These are phyloP conservation scores for Acanthosepion esculentum DNA, from an alignment of 2,888 invertebrate genomes.

Conservation along the genomic window DNA sequence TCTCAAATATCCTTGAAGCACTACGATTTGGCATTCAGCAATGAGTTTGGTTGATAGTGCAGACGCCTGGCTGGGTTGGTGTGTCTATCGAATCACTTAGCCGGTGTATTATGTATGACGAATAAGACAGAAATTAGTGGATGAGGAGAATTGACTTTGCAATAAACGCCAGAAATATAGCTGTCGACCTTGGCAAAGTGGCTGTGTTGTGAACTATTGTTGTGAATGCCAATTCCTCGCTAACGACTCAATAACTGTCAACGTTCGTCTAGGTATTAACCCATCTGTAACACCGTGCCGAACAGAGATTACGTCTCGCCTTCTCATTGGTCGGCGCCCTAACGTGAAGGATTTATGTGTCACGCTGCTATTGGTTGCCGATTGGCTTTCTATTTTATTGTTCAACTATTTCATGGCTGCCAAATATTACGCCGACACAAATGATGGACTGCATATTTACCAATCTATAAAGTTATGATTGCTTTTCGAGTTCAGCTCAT, in stretches of 20 bases:
- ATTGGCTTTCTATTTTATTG: slow-evolving; percentile 44
- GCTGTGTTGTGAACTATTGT: slow-evolving; percentile 39
- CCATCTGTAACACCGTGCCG: slow-evolving; percentile 48
- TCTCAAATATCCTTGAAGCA: neutral
- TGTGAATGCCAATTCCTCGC: slow-evolving; percentile 43
- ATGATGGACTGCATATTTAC: slow-evolving; percentile 39
- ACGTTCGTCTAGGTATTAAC: slow-evolving; percentile 46
- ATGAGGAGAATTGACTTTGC: slow-evolving; percentile 45
- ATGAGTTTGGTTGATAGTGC: neutral
- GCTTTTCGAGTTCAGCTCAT: slow-evolving; percentile 46
- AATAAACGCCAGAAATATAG: slow-evolving; percentile 47
- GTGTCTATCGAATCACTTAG: slow-evolving; percentile 35
- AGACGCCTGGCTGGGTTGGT: neutral
- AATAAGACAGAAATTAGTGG: slow-evolving; percentile 44
- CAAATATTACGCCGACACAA: slow-evolving; percentile 37
- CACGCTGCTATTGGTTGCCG: slow-evolving; percentile 40
- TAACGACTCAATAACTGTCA: slow-evolving; percentile 47
- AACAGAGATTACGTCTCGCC: slow-evolving; percentile 43
- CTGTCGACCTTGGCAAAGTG: slow-evolving; percentile 47
- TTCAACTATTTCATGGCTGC: slow-evolving; percentile 38
- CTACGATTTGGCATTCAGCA: neutral
- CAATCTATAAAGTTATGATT: slow-evolving; percentile 40
- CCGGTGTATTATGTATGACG: slow-evolving; percentile 34
- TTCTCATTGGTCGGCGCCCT: slow-evolving; percentile 40
- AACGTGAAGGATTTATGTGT: slow-evolving; percentile 46